Percentiles rank a stretch among this genome's conserved stretches.
Evolutionary conservation across 2,113 vertebrate genomes (phyloP).

Genomic region (Collichthys lucidus): DNA sequence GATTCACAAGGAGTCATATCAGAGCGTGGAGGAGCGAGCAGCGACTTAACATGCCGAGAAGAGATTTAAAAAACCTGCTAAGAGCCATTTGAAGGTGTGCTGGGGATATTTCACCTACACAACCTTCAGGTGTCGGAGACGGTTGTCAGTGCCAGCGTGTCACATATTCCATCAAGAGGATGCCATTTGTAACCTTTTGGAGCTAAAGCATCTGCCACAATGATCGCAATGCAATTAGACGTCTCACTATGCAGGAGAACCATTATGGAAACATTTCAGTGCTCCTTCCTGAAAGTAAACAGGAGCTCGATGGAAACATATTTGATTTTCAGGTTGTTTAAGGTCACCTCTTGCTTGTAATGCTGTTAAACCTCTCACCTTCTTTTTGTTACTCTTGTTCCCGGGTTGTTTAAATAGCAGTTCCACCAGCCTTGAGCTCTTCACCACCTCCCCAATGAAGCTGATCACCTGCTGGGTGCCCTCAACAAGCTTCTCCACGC

Average conservation of each 20-base stretch:
- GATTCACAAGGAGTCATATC: conserved; percentile 9
- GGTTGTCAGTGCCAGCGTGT: background rate
- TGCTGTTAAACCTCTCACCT: conserved; percentile 62
- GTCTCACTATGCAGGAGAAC: conserved; percentile 15
- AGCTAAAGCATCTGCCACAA: conserved; percentile 10
- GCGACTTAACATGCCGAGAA: background rate
- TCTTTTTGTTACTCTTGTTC: conserved; percentile 57
- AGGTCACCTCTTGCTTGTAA: background rate
- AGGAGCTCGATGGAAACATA: background rate
- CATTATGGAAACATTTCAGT: background rate
- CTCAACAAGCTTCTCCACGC: conserved; percentile 85
- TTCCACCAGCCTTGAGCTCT: conserved; percentile 82
- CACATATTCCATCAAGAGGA: background rate
- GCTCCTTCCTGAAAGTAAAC: background rate
- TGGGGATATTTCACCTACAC: background rate
- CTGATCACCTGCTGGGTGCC: conserved; percentile 87
- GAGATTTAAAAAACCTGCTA: background rate
- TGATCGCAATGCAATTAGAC: conserved; percentile 24
- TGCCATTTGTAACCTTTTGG: conserved; percentile 8
- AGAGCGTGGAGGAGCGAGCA: background rate
- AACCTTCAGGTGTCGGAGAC: background rate
- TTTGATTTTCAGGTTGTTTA: background rate
- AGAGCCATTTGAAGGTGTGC: background rate
- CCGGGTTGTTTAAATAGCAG: conserved; percentile 78
- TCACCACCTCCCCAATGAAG: conserved; percentile 85